Conservation (phyloP, 2,797 vertebrate genomes). For the Eidolon dupreanum region DNA sequence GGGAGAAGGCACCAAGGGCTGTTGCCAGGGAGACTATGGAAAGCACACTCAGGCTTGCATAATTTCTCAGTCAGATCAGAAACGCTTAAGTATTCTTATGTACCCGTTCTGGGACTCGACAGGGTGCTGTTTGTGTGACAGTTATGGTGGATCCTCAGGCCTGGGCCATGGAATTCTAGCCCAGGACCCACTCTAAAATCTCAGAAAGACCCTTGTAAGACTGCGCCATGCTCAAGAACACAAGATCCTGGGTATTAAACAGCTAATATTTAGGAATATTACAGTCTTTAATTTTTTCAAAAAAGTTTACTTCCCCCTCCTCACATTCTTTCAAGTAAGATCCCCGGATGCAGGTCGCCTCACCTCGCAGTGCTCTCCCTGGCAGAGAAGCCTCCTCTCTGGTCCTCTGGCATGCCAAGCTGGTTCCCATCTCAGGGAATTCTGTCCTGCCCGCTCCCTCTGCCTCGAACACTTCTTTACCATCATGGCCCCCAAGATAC, state of each 20-base stretch:
- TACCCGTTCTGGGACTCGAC: neutral
- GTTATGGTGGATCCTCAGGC: neutral
- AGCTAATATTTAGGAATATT: neutral
- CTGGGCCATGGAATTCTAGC: neutral
- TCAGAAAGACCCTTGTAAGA: neutral
- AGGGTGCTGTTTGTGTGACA: neutral
- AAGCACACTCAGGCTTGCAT: neutral
- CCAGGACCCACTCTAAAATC: neutral
- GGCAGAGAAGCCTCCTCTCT: neutral
- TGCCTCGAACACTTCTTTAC: neutral
- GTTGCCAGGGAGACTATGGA: conserved; percentile 65
- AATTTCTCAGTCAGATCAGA: neutral
- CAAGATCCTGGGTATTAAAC: neutral
- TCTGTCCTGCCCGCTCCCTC: neutral
- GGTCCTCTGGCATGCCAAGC: neutral
- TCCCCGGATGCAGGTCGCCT: neutral
- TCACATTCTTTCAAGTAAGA: neutral
- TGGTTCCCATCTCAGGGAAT: neutral
- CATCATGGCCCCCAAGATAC: neutral
- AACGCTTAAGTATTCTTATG: neutral
- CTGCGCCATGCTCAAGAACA: neutral
- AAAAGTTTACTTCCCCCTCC: neutral
- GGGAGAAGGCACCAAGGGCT: conserved; percentile 12
- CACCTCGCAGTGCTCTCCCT: neutral
- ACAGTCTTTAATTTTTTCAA: neutral